These are phyloP conservation scores for Acropora tenuis DNA, from an alignment of 64 coral and sea anemone genomes.

Conservation along the genomic window DNA sequence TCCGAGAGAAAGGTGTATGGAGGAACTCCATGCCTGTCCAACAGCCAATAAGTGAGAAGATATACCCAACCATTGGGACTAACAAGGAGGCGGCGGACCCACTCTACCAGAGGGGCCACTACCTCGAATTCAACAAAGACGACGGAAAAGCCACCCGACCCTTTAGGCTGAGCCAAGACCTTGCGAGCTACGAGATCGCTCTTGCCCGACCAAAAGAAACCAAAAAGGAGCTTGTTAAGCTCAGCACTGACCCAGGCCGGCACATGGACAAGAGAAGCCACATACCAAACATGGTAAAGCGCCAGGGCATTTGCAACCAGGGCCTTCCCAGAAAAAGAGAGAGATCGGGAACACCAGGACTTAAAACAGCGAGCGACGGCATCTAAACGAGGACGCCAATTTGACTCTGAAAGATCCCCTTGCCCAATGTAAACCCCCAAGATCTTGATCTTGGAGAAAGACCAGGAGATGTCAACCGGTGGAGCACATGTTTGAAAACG, in stretches of 20 bases:
- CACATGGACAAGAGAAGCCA: not conserved
- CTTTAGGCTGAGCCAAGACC: not conserved
- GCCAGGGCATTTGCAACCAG: not conserved
- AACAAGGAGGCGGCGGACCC: not conserved
- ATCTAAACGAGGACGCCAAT: not conserved
- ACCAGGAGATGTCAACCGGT: not conserved
- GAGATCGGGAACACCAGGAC: not conserved
- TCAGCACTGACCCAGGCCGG: not conserved
- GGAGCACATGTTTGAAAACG: not conserved
- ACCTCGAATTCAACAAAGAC: not conserved
- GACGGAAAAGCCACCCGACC: not conserved
- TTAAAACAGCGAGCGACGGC: not conserved
- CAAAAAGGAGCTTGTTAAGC: not conserved
- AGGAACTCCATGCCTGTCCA: not conserved
- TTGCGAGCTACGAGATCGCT: not conserved
- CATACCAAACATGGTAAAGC: not conserved
- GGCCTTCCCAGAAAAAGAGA: not conserved
- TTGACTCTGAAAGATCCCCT: not conserved
- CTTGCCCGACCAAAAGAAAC: not conserved
- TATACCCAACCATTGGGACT: not conserved
- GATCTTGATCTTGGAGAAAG: not conserved
- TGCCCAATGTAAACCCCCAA: not conserved
- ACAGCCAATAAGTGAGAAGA: not conserved
- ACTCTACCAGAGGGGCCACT: not conserved
- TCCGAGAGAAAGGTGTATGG: conserved; percentile 1